Evolutionary conservation across 2,888 invertebrate genomes (phyloP).

Genomic region (Caradrina kadenii): DNA sequence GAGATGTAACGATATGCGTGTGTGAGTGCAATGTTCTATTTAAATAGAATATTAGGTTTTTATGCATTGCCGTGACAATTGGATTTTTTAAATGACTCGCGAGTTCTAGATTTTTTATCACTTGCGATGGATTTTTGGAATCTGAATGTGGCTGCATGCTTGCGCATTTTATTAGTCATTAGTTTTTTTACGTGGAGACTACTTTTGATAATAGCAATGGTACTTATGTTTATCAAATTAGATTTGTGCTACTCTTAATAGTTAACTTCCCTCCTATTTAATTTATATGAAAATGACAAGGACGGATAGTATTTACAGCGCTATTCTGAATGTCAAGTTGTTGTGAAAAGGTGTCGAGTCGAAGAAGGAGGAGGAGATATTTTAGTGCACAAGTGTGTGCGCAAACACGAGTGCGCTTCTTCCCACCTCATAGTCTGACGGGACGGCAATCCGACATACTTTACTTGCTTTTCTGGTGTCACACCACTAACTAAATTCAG

Average conservation of each 20-base stretch:
- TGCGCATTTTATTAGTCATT: conserved; percentile 26
- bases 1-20: conserved; percentile 43
- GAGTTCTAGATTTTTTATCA: conserved; percentile 6
- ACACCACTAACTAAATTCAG: too few species aligned
- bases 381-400: too few species aligned
- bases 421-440: too few species aligned
- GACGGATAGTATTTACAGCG: background rate
- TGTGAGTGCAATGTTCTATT: conserved; percentile 35
- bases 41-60: conserved; percentile 20
- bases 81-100: conserved; percentile 30
- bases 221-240: background rate
- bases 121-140: conserved; percentile 15
- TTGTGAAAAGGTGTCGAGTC: background rate
- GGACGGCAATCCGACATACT: too few species aligned
- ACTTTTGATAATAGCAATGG: too few species aligned
- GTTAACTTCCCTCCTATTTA: background rate
- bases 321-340: background rate
- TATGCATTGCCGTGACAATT: conserved; percentile 15
- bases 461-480: too few species aligned
- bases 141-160: conserved; percentile 14
- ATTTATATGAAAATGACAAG: background rate
- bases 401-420: too few species aligned
- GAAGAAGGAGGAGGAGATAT: too few species aligned
- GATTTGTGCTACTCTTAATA: background rate
- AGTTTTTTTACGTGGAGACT: conserved; percentile 30